Evolutionary conservation across 2,797 vertebrate genomes (phyloP), one percentile per base, ranked within the genome.

Genomic region (Sparus aurata): DNA sequence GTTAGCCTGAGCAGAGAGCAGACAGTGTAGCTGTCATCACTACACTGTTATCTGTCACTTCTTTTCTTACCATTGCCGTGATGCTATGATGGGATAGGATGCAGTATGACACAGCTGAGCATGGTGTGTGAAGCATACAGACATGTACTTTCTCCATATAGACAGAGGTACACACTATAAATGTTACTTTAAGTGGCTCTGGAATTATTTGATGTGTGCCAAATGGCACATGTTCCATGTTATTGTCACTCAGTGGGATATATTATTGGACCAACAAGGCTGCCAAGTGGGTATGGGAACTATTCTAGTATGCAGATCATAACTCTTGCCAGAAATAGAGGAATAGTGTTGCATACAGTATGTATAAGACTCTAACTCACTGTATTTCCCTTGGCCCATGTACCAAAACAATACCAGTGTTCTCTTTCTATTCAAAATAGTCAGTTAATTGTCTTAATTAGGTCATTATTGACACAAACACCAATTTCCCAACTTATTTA

Each of bases 1-100:
- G 45, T 30, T 63, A 52, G 69, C 57, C 18, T 11, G 55, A 60
- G n/a, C 62, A 81, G 68, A 1, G 50, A 85, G 61, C 65, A 74
- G 54, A 49, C 46, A 53, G 46, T 6, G 38, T 20, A 16, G 49
- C 38, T 64, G 49, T 45, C 66, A 55, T 52, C 77, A 61, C 68
- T 8, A 1, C 13, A 47, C 43, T 76, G 60, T 41, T 60, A 27
- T 71, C 73, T 64, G 73, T 71, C 64, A 55, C 71, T 27, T 1
- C 66, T 63, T 54, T 13, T 41, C 43, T 57, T 41, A 15, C 20
- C 10, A 11, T 2, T 18, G 69, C 13, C 74, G 18, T 53, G 46
- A 25, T 45, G 66, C 8, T 41, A 4, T 18, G 12, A 22, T 69
- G 47, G 43, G 25, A 43, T 18, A 20, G 34, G 59, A 73, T n/a